Base-by-base conservation (phyloP, 2,113 vertebrate genomes). In the Cervus canadensis region DNA sequence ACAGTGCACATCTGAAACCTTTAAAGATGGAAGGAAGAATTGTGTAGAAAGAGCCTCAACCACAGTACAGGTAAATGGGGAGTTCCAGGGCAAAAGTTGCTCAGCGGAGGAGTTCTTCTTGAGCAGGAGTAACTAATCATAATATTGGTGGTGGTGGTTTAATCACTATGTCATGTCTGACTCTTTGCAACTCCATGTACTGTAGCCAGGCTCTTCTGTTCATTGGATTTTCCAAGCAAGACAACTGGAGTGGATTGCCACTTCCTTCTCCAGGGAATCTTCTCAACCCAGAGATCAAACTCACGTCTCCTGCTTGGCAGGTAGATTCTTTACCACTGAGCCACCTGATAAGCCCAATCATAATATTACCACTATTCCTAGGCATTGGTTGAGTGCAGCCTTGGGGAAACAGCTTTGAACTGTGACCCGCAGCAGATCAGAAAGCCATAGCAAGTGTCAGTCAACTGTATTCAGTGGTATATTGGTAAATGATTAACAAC, bases 111-210 rank as follows among this genome's bases (percentile, higher is more conserved):
- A 74, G 54, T 25, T 76, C 76, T 45, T 60, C 52, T 3, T 76
- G 76, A 36, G 10, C 16, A 76, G 15, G 13, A 52, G 9, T 26
- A 40, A 12, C 33, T 60, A 40, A 40, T 71, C 36, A 23, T 12
- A 12, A 71, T 23, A 71, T 12, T 71, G n/a, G n/a, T 12, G 19
- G n/a, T 71, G 67, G 19, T 71, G n/a, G 9, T 71, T 36, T 40
- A 36, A 19, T 71, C 0, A 1, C 19, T 71, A 71, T 12, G 67
- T 23, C n/a, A 0, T 40, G 19, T 36, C n/a, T 40, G 67, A 71
- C 67, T 71, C n/a, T 71, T 71, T 36, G 19, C 0, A 0, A 71
- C 5, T 36, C 67, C n/a, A 71, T 4, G 5, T 17, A 36, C 64
- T n/a, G 9, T 36, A 36, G 64, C 64, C 64, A 71, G 64, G 67